Evolutionary conservation across 2,797 vertebrate genomes (phyloP).

Genomic region (Pelobates cultripes): DNA sequence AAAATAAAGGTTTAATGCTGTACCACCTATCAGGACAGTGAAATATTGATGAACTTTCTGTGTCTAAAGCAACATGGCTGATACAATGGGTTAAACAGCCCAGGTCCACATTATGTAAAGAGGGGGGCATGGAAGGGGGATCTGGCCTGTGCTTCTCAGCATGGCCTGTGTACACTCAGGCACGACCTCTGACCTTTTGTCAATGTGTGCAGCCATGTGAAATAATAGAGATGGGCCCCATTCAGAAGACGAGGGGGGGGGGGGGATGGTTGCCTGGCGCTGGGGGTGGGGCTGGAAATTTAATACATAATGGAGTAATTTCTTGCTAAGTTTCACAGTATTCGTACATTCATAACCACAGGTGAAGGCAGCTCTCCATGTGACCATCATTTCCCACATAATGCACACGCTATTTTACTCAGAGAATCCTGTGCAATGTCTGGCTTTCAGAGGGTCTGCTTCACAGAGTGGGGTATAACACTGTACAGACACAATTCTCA

Average conservation of each 20-base stretch:
- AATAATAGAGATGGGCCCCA: slow-evolving; percentile 31
- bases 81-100: slow-evolving; percentile 30
- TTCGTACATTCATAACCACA: not conserved
- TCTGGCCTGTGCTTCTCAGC: slow-evolving; percentile 46
- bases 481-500: slow-evolving; percentile 10
- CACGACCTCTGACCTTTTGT: slow-evolving; percentile 37
- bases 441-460: not conserved
- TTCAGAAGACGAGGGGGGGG: slow-evolving; percentile 20
- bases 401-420: not conserved
- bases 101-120: slow-evolving; percentile 30
- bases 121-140: slow-evolving; percentile 31
- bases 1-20: no score
- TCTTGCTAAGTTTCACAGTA: not conserved
- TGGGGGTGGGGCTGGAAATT: slow-evolving; percentile 23
- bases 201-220: slow-evolving; percentile 44
- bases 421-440: not conserved
- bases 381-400: not conserved
- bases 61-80: slow-evolving; percentile 4
- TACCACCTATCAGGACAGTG: no score
- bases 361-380: not conserved
- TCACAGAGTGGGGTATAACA: slow-evolving; percentile 1
- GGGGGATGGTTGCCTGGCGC: slow-evolving; percentile 3
- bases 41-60: not conserved
- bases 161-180: slow-evolving; percentile 44
- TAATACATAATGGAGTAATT: slow-evolving; percentile 2